Conservation (phyloP, 2,113 vertebrate genomes). For the Tenebrosternarchus preto region DNA sequence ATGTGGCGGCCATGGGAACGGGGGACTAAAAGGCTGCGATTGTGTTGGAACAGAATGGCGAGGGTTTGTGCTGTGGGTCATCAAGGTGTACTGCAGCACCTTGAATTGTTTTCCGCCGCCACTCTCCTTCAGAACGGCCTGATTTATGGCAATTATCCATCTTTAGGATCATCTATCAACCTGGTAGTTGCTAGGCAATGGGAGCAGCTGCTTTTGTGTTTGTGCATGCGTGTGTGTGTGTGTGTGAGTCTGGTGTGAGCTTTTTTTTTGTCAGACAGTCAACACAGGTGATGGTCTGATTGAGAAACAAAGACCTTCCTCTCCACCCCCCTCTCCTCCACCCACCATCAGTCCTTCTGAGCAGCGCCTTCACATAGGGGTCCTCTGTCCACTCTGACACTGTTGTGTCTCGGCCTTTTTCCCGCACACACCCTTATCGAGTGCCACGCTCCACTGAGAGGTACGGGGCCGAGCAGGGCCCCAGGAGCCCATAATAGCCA, state of each 20-base stretch:
- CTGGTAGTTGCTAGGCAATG: conserved; percentile 81
- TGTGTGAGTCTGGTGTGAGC: conserved; percentile 10
- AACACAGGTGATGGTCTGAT: conserved; percentile 74
- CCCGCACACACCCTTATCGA: conserved; percentile 34
- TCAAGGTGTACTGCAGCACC: conserved; percentile 40
- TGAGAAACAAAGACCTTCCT: conserved; percentile 48
- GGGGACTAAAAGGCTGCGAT: conserved; percentile 39
- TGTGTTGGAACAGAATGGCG: conserved; percentile 46
- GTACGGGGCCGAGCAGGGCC: conserved; percentile 64
- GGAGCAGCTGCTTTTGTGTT: conserved; percentile 78
- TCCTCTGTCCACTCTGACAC: conserved; percentile 46
- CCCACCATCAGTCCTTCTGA: background rate
- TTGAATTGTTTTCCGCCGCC: conserved; percentile 62
- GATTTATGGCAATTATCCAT: conserved; percentile 86
- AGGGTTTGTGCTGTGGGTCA: conserved; percentile 45
- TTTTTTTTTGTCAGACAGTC: conserved; percentile 66
- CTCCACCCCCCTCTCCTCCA: background rate
- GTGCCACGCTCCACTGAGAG: conserved; percentile 57
- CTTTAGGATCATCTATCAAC: conserved; percentile 84
- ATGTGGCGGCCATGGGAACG: conserved; percentile 44
- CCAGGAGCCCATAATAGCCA: conserved; percentile 72
- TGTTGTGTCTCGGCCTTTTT: conserved; percentile 43
- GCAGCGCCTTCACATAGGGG: conserved; percentile 37
- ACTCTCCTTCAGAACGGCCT: conserved; percentile 74
- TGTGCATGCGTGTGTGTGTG: conserved; percentile 36